Evolutionary conservation across 2,113 vertebrate species (phyloP).

Genomic region (Pelmatolapia mariae): DNA sequence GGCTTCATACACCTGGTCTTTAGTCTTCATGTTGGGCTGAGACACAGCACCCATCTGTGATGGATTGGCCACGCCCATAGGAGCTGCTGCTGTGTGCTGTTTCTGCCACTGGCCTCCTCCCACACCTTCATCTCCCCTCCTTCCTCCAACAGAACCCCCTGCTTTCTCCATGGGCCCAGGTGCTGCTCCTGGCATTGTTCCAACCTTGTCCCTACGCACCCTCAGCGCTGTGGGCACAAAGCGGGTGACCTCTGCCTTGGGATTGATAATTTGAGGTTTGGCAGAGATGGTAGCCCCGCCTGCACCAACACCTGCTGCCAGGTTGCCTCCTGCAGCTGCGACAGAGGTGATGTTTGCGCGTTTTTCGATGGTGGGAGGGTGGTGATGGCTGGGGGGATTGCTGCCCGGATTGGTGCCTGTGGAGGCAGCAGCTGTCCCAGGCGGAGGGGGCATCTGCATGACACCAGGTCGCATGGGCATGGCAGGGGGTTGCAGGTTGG

Average conservation of each 20-base stretch:
- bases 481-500: slow-evolving; percentile 57
- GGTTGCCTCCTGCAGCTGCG: slow-evolving; percentile 11
- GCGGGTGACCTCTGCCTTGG: slow-evolving; percentile 93
- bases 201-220: slow-evolving; percentile 86
- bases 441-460: slow-evolving; percentile 75
- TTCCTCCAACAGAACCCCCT: slow-evolving; percentile 60
- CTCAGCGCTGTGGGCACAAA: slow-evolving; percentile 94
- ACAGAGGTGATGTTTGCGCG: slow-evolving; percentile 70
- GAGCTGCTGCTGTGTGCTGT: slow-evolving; percentile 63
- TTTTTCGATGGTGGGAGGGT: slow-evolving; percentile 74
- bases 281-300: slow-evolving; percentile 89
- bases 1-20: slow-evolving; percentile 97
- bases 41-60: slow-evolving; percentile 69
- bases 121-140: slow-evolving; percentile 68
- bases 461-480: slow-evolving; percentile 62
- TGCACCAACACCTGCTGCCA: slow-evolving; percentile 15
- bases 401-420: neutral
- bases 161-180: slow-evolving; percentile 40
- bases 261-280: slow-evolving; percentile 97
- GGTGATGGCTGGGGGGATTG: slow-evolving; percentile 52
- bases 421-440: slow-evolving; percentile 58
- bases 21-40: slow-evolving; percentile 88
- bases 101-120: slow-evolving; percentile 62
- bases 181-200: slow-evolving; percentile 3
- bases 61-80: slow-evolving; percentile 61